Conservation (phyloP, 2,113 vertebrate species). For the Pachycephala philippinensis region DNA sequence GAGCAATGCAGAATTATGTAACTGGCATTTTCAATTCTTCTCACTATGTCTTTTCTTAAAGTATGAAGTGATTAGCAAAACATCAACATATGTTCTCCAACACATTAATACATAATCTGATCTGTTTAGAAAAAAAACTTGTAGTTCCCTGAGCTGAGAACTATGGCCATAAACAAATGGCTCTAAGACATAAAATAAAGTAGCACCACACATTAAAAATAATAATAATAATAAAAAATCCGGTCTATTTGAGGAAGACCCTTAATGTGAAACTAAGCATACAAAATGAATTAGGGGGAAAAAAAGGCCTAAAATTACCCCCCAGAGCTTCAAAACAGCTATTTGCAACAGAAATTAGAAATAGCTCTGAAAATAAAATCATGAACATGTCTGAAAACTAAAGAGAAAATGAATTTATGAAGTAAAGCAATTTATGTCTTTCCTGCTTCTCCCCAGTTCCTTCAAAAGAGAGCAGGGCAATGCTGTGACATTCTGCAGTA, state of each 20-base stretch:
- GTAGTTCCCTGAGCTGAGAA: not conserved
- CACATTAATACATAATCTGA: not conserved
- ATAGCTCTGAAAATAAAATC: not conserved
- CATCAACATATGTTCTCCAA: not conserved
- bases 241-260: not conserved
- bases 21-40: not conserved
- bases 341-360: not conserved
- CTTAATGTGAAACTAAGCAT: not conserved
- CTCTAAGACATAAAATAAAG: not conserved
- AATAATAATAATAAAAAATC: not conserved
- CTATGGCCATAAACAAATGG: not conserved
- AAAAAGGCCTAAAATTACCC: not conserved
- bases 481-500: not conserved
- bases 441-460: not conserved
- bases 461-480: not conserved
- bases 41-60: not conserved
- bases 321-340: not conserved
- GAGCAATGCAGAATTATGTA: not conserved
- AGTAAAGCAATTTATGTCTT: not conserved
- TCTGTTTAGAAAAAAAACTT: not conserved
- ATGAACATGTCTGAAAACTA: not conserved
- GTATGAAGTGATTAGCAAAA: not conserved
- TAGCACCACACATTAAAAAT: not conserved
- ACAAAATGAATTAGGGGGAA: not conserved
- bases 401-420: not conserved